Conservation (phyloP, 2,888 invertebrate species). For the Galeruca laticollis region DNA sequence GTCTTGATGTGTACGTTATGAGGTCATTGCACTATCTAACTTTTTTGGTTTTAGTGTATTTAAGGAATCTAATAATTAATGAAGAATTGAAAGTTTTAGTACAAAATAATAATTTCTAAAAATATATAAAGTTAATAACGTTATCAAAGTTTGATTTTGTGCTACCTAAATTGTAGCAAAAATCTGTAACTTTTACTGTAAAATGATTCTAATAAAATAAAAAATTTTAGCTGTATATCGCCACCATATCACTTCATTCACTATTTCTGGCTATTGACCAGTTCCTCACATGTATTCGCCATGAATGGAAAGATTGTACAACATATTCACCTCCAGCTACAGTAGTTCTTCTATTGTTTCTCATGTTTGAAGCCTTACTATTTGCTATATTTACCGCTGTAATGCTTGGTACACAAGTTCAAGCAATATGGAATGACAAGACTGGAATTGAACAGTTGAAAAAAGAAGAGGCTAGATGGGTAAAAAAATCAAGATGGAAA, state of each 20-base stretch:
- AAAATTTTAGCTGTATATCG: constrained; percentile 92
- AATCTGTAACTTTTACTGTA: background rate
- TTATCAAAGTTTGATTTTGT: too few relatives aligned
- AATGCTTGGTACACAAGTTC: constrained; percentile 91
- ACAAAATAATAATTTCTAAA: too few relatives aligned
- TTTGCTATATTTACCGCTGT: constrained; percentile 98
- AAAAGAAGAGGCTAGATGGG: constrained; percentile 95
- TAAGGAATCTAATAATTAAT: too few relatives aligned
- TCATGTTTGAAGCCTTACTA: constrained; percentile 93
- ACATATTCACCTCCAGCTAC: constrained; percentile 96
- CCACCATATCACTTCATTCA: constrained; percentile 94
- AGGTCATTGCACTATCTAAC: too few relatives aligned
- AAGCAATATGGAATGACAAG: constrained; percentile 98
- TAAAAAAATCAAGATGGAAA: constrained; percentile 92
- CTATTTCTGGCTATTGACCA: constrained; percentile 92
- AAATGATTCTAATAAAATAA: background rate
- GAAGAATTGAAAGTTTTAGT: too few relatives aligned
- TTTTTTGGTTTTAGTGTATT: too few relatives aligned
- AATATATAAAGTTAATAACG: too few relatives aligned
- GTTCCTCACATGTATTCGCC: constrained; percentile 91
- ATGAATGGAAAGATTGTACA: constrained; percentile 96
- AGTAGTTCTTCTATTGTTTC: constrained; percentile 89
- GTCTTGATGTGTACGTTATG: too few relatives aligned
- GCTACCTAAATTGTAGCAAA: constrained; percentile 47
- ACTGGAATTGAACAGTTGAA: constrained; percentile 98